Percentiles rank a stretch among this genome's conserved stretches.
phyloP scores from a whole-genome alignment of 2,113 vertebrate genomes.

The Naja naja region DNA sequence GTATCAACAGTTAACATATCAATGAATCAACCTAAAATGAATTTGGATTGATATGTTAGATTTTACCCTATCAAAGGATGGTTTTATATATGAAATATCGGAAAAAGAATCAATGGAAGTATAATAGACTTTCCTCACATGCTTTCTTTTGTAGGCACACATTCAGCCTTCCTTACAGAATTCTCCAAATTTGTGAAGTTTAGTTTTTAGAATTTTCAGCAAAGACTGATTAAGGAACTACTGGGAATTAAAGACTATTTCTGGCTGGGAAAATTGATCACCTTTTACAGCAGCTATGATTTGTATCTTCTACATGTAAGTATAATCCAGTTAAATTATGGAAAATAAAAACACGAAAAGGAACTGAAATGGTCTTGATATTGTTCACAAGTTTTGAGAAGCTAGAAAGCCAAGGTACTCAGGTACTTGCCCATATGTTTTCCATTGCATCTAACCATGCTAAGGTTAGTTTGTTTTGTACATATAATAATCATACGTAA shows the following conservation, averaged over 20 bases:
- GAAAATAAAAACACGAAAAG: not conserved
- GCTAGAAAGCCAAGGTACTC: not conserved
- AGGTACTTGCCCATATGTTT: not conserved
- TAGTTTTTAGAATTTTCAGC: not conserved
- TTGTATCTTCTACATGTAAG: not conserved
- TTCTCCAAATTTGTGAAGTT: not conserved
- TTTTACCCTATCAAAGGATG: not conserved
- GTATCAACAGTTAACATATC: not conserved
- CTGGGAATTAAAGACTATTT: not conserved
- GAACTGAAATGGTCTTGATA: not conserved
- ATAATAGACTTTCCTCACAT: not conserved
- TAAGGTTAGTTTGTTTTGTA: not conserved
- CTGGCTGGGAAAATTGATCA: not conserved
- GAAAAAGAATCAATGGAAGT: not conserved
- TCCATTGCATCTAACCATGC: not conserved
- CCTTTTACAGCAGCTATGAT: not conserved
- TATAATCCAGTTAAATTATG: not conserved
- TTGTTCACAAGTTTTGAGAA: not conserved
- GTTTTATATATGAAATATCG: not conserved
- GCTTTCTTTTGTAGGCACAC: not conserved
- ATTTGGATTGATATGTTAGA: not conserved
- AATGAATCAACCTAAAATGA: not conserved
- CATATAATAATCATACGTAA: not conserved
- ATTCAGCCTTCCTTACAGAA: not conserved
- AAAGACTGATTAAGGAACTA: not conserved